Evolutionary conservation across 2,113 vertebrate genomes (phyloP).

Genomic region (Caloenas nicobarica): DNA sequence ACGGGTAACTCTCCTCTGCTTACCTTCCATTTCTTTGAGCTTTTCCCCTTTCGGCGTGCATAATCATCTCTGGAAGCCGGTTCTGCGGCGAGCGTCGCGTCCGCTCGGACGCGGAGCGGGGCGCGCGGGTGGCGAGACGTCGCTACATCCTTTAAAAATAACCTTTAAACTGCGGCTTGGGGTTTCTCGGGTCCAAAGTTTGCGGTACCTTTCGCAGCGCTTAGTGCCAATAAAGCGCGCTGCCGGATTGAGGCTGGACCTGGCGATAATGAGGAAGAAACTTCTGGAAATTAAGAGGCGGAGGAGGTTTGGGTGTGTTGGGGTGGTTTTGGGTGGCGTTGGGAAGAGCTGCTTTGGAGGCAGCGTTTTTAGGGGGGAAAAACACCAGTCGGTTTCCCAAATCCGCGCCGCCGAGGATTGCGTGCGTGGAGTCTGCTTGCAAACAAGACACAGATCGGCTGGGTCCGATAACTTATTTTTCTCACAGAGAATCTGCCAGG

Average conservation of each 20-base stretch:
- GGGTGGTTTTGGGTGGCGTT: neutral
- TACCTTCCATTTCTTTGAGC: conserved; percentile 5
- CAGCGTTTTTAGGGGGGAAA: no score
- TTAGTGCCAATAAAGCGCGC: accelerated
- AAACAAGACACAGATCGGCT: neutral
- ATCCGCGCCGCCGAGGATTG: accelerated
- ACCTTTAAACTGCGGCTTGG: neutral
- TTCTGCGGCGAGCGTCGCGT: neutral
- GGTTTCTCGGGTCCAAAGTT: neutral
- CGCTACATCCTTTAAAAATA: neutral
- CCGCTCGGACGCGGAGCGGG: no score
- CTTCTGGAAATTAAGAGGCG: neutral
- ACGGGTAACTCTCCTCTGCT: conserved; percentile 72
- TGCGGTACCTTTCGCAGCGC: accelerated
- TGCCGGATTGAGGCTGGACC: neutral
- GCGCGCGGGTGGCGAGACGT: neutral
- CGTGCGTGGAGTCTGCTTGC: accelerated
- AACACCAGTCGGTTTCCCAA: neutral
- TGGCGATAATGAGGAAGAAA: neutral
- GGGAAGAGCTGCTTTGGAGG: neutral
- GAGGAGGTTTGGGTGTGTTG: no score
- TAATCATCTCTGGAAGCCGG: conserved; percentile 34
- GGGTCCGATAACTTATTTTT: neutral
- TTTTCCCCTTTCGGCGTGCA: no score
- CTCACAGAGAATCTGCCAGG: neutral